Conservation (phyloP, 2,888 invertebrate genomes). For the Scrobipalpa atriplicella region DNA sequence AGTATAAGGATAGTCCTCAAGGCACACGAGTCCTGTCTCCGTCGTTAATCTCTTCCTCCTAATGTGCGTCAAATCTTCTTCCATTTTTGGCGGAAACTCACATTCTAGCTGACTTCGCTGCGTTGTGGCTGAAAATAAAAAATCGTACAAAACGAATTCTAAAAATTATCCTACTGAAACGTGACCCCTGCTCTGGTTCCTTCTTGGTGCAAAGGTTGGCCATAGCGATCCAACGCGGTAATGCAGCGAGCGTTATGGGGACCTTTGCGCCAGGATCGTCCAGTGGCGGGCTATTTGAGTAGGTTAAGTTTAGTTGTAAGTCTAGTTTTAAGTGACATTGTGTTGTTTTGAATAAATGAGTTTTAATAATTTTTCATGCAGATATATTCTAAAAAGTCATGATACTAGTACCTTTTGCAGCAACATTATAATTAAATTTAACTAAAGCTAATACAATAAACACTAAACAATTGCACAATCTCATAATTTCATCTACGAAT, state of each 20-base stretch:
- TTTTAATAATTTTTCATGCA: too few species aligned
- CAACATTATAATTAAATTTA: conserved; percentile 23
- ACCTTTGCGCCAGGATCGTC: too few species aligned
- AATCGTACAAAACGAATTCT: background rate
- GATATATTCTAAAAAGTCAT: too few species aligned
- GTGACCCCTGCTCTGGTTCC: too few species aligned
- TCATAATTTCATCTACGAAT: conserved; percentile 22
- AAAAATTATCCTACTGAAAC: too few species aligned
- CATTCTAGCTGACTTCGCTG: conserved; percentile 65
- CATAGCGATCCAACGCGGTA: too few species aligned
- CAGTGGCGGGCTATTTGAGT: too few species aligned
- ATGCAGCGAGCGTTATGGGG: too few species aligned
- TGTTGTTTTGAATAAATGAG: too few species aligned
- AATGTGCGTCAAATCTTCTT: conserved; percentile 69
- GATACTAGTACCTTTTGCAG: conserved; percentile 11
- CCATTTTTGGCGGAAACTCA: conserved; percentile 73
- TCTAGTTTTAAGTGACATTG: too few species aligned
- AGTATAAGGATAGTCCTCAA: conserved; percentile 76
- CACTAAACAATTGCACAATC: conserved; percentile 10
- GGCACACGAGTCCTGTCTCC: conserved; percentile 69
- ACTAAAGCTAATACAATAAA: conserved; percentile 15
- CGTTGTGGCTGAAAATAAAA: conserved; percentile 37
- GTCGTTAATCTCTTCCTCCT: conserved; percentile 72
- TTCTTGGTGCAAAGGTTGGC: too few species aligned
- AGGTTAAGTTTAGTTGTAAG: too few species aligned